Evolutionary conservation across 2,888 invertebrate species (phyloP), one percentile per base, ranked within the genome.

Genomic region (Phyllotreta striolata): DNA sequence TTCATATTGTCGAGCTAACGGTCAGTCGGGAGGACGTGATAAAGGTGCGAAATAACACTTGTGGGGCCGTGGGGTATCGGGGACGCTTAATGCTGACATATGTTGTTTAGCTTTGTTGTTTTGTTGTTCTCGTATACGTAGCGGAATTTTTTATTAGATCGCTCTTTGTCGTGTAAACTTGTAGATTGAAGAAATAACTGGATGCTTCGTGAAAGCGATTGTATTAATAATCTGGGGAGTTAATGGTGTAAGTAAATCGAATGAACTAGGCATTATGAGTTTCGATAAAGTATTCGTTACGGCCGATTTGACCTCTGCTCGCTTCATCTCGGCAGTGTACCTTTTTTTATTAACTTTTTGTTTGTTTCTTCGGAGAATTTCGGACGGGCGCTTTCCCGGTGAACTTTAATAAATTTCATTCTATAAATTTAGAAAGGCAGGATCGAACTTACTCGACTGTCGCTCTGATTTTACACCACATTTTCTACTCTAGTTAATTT

Each of bases 1-100:
- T 71, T 68, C 69, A 71, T 71, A 72, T 71, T 72, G 72, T 72
- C 66, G 67, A 24, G 58, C 58, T 59, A 38, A 58, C 56, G 66
- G 72, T 69, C 69, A 66, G 64, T 46, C 62, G 60, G 57, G 62
- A 51, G 24, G 24, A 70, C 72, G 72, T 72, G 72, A 72, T 67
- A 63, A 65, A 67, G 59, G 59, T 72, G 63, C 66, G 64, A 68
- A 70, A 52, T 66, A 65, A 67, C 64, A 69, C 64, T 69, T 66
- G 58, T 61, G 64, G 68, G 64, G 44, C 49, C 58, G n/a, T 3
- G 24, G 24, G 24, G 24, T 24, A 24, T 24, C 24, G 24, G 24
- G 24, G 24, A 24, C 24, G 24, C 2, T 46, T 67, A 62, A 66
- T 46, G 68, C 70, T 68, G 66, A 68, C 68, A 71, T 68, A 67